phyloP scores from a whole-genome alignment of 2,888 invertebrate species.

The Trissoscelio sp. region DNA sequence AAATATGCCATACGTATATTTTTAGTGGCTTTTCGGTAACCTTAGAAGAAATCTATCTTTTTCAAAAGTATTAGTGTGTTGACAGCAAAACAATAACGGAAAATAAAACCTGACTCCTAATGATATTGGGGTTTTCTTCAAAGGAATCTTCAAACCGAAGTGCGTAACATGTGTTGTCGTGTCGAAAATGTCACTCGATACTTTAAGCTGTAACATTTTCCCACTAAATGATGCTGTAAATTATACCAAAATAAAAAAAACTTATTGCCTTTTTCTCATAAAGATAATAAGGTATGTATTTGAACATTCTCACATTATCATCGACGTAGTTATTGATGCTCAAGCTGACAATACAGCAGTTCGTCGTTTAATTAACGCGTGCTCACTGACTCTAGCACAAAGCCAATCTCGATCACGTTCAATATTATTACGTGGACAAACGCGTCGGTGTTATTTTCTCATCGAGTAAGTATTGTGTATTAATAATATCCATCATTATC shows the following conservation, averaged over 20 bases:
- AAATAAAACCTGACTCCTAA: conserved; percentile 32
- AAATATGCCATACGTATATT: conserved; percentile 16
- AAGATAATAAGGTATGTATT: neutral
- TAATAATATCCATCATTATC: conserved; percentile 64
- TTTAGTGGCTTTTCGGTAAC: conserved; percentile 30
- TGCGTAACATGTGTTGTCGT: conserved; percentile 27
- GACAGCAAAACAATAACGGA: conserved; percentile 47
- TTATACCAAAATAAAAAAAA: too few relatives aligned
- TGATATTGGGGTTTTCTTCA: conserved; percentile 17
- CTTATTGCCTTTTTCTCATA: too few relatives aligned
- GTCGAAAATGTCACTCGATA: conserved; percentile 18
- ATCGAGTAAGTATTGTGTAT: conserved; percentile 50
- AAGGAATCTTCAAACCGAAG: conserved; percentile 11
- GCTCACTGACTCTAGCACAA: conserved; percentile 29
- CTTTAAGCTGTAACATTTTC: neutral
- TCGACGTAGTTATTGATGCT: conserved; percentile 49
- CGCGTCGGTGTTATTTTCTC: conserved; percentile 63
- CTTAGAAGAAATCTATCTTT: conserved; percentile 32
- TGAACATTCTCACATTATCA: conserved; percentile 23
- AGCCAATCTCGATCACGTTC: conserved; percentile 64
- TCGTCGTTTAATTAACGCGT: conserved; percentile 69
- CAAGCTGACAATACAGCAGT: conserved; percentile 45
- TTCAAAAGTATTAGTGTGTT: conserved; percentile 22
- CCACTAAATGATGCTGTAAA: too few relatives aligned
- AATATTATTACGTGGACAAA: conserved; percentile 66